These are phyloP conservation scores for Hypothenemus hampei DNA, from an alignment of 1,140 invertebrate genomes.

Conservation along the genomic window DNA sequence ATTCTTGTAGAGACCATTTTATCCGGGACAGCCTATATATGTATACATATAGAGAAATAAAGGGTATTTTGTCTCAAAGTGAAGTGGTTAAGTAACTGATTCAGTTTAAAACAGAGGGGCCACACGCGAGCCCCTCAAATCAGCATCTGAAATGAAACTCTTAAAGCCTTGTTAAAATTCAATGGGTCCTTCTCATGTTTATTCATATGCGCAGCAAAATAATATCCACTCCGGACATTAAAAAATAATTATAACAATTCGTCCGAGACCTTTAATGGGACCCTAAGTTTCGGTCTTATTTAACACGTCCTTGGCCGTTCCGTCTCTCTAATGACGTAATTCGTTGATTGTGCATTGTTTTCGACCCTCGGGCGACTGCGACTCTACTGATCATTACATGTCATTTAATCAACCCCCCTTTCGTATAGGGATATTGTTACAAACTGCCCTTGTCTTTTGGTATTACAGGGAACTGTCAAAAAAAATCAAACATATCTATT, in stretches of 20 bases:
- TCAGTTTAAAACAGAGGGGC: too few species aligned
- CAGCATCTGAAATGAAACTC: too few species aligned
- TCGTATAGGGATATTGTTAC: conserved; percentile 42
- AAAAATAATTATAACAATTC: conserved; percentile 29
- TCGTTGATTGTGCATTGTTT: conserved; percentile 44
- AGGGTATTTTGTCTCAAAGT: too few species aligned
- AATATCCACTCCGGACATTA: conserved; percentile 23
- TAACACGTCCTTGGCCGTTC: conserved; percentile 26
- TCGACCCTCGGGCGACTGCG: conserved; percentile 31
- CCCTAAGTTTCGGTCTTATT: conserved; percentile 9
- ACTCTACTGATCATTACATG: conserved; percentile 37
- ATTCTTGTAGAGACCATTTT: too few species aligned
- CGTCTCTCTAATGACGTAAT: conserved; percentile 41
- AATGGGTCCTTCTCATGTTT: conserved; percentile 21
- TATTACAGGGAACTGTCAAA: too few species aligned
- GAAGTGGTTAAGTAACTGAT: too few species aligned
- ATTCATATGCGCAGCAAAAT: conserved; percentile 23
- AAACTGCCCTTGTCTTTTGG: conserved; percentile 37
- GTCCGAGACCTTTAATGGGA: conserved; percentile 14
- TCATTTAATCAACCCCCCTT: conserved; percentile 41
- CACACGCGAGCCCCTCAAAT: too few species aligned
- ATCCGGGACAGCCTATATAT: too few species aligned
- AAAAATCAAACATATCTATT: too few species aligned
- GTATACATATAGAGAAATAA: too few species aligned
- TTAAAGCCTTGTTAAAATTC: conserved; percentile 20